Evolutionary conservation across 1,140 invertebrate species (phyloP).

Genomic region (Lasioglossum baleicum): DNA sequence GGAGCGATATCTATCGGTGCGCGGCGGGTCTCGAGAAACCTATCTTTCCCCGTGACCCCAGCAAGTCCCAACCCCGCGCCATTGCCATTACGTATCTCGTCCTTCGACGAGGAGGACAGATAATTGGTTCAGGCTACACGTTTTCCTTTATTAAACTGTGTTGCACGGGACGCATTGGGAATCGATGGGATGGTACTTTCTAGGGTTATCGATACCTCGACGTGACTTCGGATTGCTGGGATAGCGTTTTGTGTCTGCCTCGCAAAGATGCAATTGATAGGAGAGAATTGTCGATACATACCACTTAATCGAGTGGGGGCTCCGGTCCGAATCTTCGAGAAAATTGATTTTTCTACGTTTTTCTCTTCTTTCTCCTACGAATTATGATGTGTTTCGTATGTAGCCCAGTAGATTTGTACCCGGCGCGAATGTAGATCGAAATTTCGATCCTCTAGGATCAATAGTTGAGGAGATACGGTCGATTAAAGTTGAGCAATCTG

Average conservation of each 20-base stretch:
- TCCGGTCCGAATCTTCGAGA: no score
- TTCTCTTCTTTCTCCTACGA: no score
- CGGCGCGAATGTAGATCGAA: no score
- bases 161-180: not conserved
- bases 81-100: not conserved
- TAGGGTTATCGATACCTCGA: constrained; percentile 7
- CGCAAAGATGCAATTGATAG: not conserved
- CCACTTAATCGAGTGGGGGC: no score
- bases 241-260: not conserved
- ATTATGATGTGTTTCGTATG: no score
- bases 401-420: no score
- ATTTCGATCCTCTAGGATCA: no score
- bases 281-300: no score
- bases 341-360: no score
- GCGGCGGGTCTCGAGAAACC: not conserved
- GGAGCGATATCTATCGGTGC: constrained; percentile 10
- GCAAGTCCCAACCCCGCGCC: no score
- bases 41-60: not conserved
- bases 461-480: no score
- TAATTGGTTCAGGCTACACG: constrained; percentile 11
- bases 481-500: no score
- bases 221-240: not conserved
- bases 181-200: not conserved
- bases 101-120: not conserved
- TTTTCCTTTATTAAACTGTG: constrained; percentile 5